These are phyloP conservation scores for Crax fasciolata DNA, from an alignment of 2,797 vertebrate species.

Conservation along the genomic window DNA sequence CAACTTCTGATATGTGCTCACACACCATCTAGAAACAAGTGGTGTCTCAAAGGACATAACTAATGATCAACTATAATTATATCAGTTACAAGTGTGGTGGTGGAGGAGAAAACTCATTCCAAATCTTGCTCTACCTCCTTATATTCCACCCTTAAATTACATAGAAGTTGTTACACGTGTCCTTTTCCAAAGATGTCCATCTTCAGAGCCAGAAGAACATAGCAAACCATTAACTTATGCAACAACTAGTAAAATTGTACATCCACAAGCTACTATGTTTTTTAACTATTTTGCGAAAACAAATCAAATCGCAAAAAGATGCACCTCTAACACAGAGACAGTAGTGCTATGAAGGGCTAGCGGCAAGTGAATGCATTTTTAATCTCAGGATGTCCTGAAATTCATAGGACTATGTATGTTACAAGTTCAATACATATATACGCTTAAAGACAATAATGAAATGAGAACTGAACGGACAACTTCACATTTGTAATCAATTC, in stretches of 20 bases:
- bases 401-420: background rate
- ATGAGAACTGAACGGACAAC: background rate
- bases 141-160: background rate
- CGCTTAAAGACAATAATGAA: background rate
- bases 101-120: background rate
- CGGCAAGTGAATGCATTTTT: background rate
- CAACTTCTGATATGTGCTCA: background rate
- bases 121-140: background rate
- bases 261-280: background rate
- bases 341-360: background rate
- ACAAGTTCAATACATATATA: background rate
- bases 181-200: background rate
- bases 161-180: background rate
- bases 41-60: background rate
- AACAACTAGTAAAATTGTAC: background rate
- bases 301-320: background rate
- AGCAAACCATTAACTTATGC: background rate
- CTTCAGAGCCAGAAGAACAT: accelerated
- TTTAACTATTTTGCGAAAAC: background rate
- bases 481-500: background rate
- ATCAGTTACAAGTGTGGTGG: accelerated
- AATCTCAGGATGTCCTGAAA: background rate
- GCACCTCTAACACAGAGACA: background rate
- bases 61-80: background rate
- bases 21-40: background rate